phyloP scores from a whole-genome alignment of 23 tunicate species.

The Phallusia fumigata region DNA sequence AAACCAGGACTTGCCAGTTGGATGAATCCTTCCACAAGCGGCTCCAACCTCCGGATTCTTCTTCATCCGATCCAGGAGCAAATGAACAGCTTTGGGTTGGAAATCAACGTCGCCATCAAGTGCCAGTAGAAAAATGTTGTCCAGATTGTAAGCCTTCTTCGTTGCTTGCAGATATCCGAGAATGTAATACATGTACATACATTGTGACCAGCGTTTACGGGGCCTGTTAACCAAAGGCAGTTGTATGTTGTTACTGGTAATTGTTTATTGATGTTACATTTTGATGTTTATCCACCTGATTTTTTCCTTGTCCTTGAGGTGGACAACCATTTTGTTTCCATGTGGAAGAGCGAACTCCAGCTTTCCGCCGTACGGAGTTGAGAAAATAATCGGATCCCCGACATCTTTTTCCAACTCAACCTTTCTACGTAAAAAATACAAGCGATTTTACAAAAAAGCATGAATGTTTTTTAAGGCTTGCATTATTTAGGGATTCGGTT shows the following conservation, averaged over 20 bases:
- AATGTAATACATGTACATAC: constrained; percentile 99
- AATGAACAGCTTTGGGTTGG: constrained; percentile 79
- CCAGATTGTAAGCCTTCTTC: constrained; percentile 67
- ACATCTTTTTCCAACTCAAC: constrained; percentile 73
- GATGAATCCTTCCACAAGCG: constrained; percentile 95
- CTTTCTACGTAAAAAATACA: constrained; percentile 36
- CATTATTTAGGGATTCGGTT: too few species aligned
- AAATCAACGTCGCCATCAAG: constrained; percentile 99
- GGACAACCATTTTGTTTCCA: constrained; percentile 65
- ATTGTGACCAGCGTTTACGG: constrained; percentile 96
- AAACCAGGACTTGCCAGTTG: constrained; percentile 48
- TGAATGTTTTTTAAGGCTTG: too few species aligned
- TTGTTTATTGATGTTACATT: not conserved
- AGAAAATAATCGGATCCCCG: constrained; percentile 54
- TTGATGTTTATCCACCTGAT: constrained; percentile 43
- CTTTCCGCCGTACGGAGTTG: constrained; percentile 95
- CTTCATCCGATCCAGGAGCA: constrained; percentile 79
- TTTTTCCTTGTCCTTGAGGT: constrained; percentile 86
- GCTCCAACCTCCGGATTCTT: constrained; percentile 96
- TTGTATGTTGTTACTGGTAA: not conserved
- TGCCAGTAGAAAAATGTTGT: constrained; percentile 79
- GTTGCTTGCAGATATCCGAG: constrained; percentile 84
- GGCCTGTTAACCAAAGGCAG: constrained; percentile 37
- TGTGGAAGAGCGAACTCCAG: constrained; percentile 75
- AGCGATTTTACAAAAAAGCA: too few species aligned